Evolutionary conservation across 92 coral and sea anemone species (phyloP).

Genomic region (Siderastrea siderea): DNA sequence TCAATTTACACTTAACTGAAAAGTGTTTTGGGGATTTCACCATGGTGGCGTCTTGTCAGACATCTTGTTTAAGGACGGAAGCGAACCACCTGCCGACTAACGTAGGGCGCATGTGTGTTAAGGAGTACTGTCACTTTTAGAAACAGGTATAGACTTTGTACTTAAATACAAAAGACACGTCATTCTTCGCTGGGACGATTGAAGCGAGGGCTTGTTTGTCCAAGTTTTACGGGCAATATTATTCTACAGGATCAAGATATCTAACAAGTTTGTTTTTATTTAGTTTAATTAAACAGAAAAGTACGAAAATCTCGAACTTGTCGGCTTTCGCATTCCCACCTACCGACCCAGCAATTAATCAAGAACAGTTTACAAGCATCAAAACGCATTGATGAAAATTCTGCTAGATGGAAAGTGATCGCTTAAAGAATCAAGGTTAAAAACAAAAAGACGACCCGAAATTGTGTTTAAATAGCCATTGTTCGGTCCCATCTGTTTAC

Average conservation of each 20-base stretch:
- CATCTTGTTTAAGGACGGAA: background rate
- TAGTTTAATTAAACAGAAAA: conserved; percentile 13
- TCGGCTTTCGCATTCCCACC: background rate
- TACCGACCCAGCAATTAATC: background rate
- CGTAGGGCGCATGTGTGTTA: conserved; percentile 28
- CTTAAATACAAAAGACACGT: background rate
- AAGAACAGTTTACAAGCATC: conserved; percentile 3
- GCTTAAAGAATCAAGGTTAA: conserved; percentile 10
- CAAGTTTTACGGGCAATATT: background rate
- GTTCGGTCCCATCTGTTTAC: conserved; percentile 79
- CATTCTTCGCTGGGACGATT: background rate
- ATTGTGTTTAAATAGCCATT: conserved; percentile 63
- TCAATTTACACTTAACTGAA: background rate
- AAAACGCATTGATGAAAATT: background rate
- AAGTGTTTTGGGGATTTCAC: background rate
- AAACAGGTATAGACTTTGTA: background rate
- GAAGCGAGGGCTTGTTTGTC: background rate
- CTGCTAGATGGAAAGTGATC: background rate
- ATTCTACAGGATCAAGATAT: background rate
- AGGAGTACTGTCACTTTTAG: background rate
- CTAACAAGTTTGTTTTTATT: background rate
- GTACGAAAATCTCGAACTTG: conserved; percentile 26
- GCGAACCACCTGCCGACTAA: background rate
- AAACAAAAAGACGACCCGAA: conserved; percentile 10
- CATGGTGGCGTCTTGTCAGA: background rate